Evolutionary conservation across 2,888 invertebrate species (phyloP).

Genomic region (Microctonus aethiopoides): DNA sequence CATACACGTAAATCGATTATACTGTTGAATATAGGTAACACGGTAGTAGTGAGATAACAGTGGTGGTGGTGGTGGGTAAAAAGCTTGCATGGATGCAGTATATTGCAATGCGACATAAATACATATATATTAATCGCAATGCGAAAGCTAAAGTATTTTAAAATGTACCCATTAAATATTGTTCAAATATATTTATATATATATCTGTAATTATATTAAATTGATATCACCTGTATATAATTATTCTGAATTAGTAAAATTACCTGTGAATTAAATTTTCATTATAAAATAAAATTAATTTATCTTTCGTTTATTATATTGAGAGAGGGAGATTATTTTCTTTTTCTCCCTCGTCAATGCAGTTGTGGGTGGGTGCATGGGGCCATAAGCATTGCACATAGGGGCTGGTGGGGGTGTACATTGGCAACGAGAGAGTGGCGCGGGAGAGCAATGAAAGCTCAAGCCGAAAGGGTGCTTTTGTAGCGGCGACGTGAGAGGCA

Average conservation of each 20-base stretch:
- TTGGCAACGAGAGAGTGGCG: constrained; percentile 19
- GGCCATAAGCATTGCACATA: constrained; percentile 34
- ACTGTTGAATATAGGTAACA: too few species aligned
- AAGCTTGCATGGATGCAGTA: background rate
- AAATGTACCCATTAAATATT: background rate
- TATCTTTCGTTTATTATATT: background rate
- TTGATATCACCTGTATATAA: background rate
- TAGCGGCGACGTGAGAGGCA: constrained; percentile 47
- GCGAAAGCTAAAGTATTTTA: background rate
- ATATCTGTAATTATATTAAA: background rate
- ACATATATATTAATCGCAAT: background rate
- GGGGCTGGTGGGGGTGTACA: background rate
- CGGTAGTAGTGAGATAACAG: background rate
- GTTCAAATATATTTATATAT: background rate
- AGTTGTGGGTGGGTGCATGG: constrained; percentile 26
- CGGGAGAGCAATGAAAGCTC: background rate
- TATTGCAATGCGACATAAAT: background rate
- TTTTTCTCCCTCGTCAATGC: background rate
- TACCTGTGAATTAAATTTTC: background rate
- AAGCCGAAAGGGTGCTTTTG: constrained; percentile 41
- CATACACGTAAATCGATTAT: background rate
- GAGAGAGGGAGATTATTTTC: background rate
- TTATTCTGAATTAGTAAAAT: too few species aligned
- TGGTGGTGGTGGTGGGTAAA: background rate
- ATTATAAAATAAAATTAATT: background rate